Evolutionary conservation across 1,140 invertebrate genomes (phyloP), one percentile per base, ranked within the genome.

Genomic region (Formica exsecta): DNA sequence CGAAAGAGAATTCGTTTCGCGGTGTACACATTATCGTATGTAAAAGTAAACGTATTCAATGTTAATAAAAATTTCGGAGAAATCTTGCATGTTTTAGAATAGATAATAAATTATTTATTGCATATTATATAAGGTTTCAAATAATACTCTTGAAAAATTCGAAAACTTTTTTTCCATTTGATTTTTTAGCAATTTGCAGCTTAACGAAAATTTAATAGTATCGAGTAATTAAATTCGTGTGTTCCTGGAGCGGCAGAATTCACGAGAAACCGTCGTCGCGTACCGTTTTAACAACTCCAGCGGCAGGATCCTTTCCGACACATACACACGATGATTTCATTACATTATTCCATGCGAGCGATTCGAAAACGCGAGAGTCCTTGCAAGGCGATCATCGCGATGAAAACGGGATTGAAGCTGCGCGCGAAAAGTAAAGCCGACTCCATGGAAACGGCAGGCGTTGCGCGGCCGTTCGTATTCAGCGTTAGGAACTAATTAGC

Each of bases 401-500:
- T 85, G 83, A 70, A 85, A 86, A 73, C 73, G 83, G 57, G 74
- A 54, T 48, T 73, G 48, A 61, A 57, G 74, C 59, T 77, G 59
- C n/a, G 71, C 70, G 68, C 70, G 79, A 73, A 84, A 87, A 87
- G 86, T 74, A 79, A 85, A 79, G 75, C 83, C 66, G 86, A 79
- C 44, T 85, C 73, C 86, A 84, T 87, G 81, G 83, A 85, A 87
- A 79, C 74, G 66, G 8, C 61, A 29, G 54, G 73, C 81, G 81
- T 76, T 85, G 84, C 71, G 86, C 65, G 73, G 64, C 48, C 65
- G 57, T 29, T 71, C 81, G 85, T 81, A 87, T 89, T 85, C 80
- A 90, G 48, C 79, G 90, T 91, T 89, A 90, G 87, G 91, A 92
- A 91, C 91, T 92, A 92, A 92, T 92, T 92, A 90, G 86, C 65